A percentile compares a stretch with the other conserved stretches of the same genome.
Evolutionary conservation across 2,113 vertebrate genomes (phyloP).

Genomic region (Siniperca chuatsi): DNA sequence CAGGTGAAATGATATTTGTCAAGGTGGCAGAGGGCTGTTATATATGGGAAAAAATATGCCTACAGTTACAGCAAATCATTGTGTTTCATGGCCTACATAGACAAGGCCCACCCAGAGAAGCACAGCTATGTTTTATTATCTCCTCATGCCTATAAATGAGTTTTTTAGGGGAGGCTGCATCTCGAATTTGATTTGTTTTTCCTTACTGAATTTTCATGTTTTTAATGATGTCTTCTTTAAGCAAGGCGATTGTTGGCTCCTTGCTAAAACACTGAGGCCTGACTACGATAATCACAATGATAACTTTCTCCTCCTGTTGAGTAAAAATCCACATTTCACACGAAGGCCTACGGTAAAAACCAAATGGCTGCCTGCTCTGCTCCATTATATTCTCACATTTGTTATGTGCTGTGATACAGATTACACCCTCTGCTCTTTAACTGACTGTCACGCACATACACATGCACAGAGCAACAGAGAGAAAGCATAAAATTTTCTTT

Average conservation of each 20-base stretch:
- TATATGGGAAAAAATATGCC: constrained; percentile 32
- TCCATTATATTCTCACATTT: constrained; percentile 51
- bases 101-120: constrained; percentile 74
- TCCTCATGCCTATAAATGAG: constrained; percentile 21
- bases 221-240: neutral
- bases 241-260: neutral
- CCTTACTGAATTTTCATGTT: neutral
- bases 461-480: constrained; percentile 41
- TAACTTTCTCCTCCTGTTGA: constrained; percentile 41
- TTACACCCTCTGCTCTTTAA: constrained; percentile 58
- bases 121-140: constrained; percentile 41
- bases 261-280: constrained; percentile 15
- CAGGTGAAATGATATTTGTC: constrained; percentile 65
- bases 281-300: neutral
- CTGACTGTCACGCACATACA: constrained; percentile 47
- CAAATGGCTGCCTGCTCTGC: constrained; percentile 68
- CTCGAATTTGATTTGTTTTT: neutral
- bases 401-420: constrained; percentile 52
- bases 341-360: constrained; percentile 33
- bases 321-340: constrained; percentile 39
- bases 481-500: constrained; percentile 68
- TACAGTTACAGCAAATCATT: constrained; percentile 52
- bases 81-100: constrained; percentile 76
- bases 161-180: constrained; percentile 12
- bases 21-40: constrained; percentile 63